These are phyloP conservation scores for Drosophila pandora DNA, from an alignment of 1,140 invertebrate genomes.

Conservation along the genomic window DNA sequence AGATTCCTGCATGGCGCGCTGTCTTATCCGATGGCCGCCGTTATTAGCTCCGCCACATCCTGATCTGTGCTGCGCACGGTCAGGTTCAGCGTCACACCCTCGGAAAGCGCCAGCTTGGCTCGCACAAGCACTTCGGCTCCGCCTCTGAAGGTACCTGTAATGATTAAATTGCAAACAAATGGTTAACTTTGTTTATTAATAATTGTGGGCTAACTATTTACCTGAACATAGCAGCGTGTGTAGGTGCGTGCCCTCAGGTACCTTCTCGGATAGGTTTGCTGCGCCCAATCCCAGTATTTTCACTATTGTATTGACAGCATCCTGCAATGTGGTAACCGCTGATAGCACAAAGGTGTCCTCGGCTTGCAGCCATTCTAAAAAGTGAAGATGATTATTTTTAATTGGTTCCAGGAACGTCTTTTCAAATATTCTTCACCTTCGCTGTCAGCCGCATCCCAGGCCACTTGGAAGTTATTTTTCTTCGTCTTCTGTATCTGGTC, in stretches of 20 bases:
- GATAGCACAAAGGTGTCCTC: conserved; percentile 96
- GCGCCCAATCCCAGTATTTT: conserved; percentile 95
- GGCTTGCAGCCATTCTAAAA: conserved; percentile 87
- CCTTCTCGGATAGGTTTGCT: conserved; percentile 93
- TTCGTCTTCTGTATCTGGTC: conserved; percentile 96
- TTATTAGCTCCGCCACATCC: conserved; percentile 92
- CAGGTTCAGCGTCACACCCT: conserved; percentile 90
- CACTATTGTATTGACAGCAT: conserved; percentile 94
- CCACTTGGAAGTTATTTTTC: conserved; percentile 90
- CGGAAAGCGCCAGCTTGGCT: conserved; percentile 91
- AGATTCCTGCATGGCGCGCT: conserved; percentile 66
- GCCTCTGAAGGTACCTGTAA: conserved; percentile 91
- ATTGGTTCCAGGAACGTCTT: too few relatives aligned
- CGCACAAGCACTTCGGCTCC: conserved; percentile 95
- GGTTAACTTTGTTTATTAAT: background rate
- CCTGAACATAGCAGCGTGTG: conserved; percentile 93
- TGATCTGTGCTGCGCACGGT: conserved; percentile 87
- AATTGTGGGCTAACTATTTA: conserved; percentile 26
- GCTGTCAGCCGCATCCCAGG: conserved; percentile 88
- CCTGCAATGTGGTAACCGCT: conserved; percentile 91
- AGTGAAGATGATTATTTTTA: background rate
- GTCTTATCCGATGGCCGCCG: conserved; percentile 92
- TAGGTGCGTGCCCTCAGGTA: conserved; percentile 92
- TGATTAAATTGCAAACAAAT: background rate
- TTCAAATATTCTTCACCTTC: conserved; percentile 58